Percentiles rank a stretch among this genome's conserved stretches.
phyloP scores from a whole-genome alignment of 2,113 vertebrate species.

The Arenaria interpres region DNA sequence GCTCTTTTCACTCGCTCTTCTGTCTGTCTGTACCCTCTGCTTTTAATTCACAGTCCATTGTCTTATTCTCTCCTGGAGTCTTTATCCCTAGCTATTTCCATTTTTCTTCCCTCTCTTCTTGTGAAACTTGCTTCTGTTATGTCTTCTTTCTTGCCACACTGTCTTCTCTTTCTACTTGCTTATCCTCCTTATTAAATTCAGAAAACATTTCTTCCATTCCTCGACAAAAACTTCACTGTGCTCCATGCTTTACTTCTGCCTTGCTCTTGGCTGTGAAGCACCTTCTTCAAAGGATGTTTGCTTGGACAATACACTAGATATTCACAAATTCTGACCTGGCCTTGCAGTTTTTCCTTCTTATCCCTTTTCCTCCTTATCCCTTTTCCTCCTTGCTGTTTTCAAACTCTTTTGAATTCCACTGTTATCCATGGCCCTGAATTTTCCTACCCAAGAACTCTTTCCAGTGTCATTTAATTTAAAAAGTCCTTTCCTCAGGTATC shows the following conservation, averaged over 20 bases:
- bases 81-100: not conserved
- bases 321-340: not conserved
- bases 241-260: not conserved
- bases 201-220: not conserved
- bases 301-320: not conserved
- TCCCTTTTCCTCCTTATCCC: not conserved
- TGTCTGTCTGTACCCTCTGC: not conserved
- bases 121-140: not conserved
- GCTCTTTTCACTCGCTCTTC: not conserved
- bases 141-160: not conserved
- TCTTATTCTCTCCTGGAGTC: not conserved
- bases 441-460: not conserved
- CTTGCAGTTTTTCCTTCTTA: not conserved
- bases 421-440: not conserved
- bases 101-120: not conserved
- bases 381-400: not conserved
- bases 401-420: not conserved
- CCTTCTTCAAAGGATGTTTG: not conserved
- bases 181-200: not conserved
- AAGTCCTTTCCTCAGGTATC: not conserved
- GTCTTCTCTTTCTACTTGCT: not conserved
- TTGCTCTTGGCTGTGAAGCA: not conserved
- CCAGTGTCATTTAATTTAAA: not conserved
- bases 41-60: not conserved
- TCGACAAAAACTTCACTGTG: not conserved